Base-by-base conservation (phyloP, 2,797 vertebrate genomes). In the Liparis tanakae region DNA sequence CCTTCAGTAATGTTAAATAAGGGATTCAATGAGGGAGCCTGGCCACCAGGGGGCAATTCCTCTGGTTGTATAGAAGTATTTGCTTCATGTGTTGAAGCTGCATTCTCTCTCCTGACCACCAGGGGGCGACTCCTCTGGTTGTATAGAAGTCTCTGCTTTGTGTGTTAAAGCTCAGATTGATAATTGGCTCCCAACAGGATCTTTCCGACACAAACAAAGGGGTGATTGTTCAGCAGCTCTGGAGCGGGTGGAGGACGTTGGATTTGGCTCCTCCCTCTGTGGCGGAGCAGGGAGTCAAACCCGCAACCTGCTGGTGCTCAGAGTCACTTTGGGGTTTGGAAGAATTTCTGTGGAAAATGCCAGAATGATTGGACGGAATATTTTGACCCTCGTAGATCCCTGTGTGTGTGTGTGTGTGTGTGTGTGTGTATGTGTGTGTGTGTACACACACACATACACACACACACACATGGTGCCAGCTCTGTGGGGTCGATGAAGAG, bases 271-370 rank as follows among this genome's bases (percentile, higher is more conserved):
- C 53, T 20, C 10, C 41, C 43, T 12, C 7, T 58, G 37, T 33
- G 50, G 54, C 6, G 30, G 46, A 72, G 53, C 1, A 2, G n/a
- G 71, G 71, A 48, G 34, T 67, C 39, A 58, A 65, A 70, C 54
- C 39, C 7, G 50, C 41, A 53, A 78, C 68, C 60, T 70, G 59
- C 39, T 43, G 37, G 70, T 57, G 64, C 67, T 55, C 62, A 41
- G 54, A 64, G 64, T 70, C 64, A 60, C 76, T 68, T 74, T 33
- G n/a, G 60, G 71, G 56, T 82, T 76, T 81, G 82, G 79, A 83
- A n/a, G 63, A 62, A 67, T 53, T 65, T 54, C 12, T 59, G 57
- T 81, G 81, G 83, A 82, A 86, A 88, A 85, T 79, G 66, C 61
- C 51, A 33, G 61, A 76, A 39, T 61, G 78, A 70, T 53, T 71